A percentile compares a stretch with the other conserved stretches of the same genome.
These are phyloP conservation scores for Cantharis nigra DNA, from an alignment of 2,888 invertebrate species.

Conservation along the genomic window DNA sequence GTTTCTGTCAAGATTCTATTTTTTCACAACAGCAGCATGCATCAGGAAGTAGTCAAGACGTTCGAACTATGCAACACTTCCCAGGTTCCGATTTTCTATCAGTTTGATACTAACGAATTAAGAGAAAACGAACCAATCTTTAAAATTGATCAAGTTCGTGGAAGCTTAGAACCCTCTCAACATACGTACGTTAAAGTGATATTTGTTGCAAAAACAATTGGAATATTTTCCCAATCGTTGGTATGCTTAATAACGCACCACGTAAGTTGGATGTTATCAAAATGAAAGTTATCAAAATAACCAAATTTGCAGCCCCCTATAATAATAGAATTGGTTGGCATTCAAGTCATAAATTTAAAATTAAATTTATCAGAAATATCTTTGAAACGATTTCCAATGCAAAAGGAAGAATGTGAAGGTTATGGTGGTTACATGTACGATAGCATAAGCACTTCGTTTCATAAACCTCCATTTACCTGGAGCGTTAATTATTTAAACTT, in stretches of 20 bases:
- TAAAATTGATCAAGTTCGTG: conserved; percentile 45
- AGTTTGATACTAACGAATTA: conserved; percentile 47
- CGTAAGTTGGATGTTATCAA: conserved; percentile 44
- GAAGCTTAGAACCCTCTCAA: conserved; percentile 44
- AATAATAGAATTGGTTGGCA: conserved; percentile 45
- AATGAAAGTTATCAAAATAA: neutral
- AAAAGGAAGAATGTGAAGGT: conserved; percentile 31
- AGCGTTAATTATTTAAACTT: conserved; percentile 49
- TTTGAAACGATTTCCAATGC: conserved; percentile 30
- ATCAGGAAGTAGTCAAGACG: conserved; percentile 35
- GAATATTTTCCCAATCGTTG: conserved; percentile 46
- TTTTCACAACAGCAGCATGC: conserved; percentile 20
- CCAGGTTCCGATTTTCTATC: conserved; percentile 44
- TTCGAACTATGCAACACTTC: conserved; percentile 51
- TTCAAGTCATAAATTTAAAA: conserved; percentile 15
- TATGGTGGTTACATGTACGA: conserved; percentile 49
- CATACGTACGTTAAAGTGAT: conserved; percentile 45
- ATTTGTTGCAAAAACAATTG: conserved; percentile 44
- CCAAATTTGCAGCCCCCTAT: conserved; percentile 45
- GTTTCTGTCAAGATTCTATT: conserved; percentile 28
- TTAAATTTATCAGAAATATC: conserved; percentile 3
- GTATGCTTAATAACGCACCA: conserved; percentile 50
- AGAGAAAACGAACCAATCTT: conserved; percentile 43
- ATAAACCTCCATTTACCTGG: conserved; percentile 43
- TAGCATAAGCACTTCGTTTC: conserved; percentile 22